Evolutionary conservation across 2,888 invertebrate genomes (phyloP), one percentile per base, ranked within the genome.

Genomic region (Tenthredo distinguenda): DNA sequence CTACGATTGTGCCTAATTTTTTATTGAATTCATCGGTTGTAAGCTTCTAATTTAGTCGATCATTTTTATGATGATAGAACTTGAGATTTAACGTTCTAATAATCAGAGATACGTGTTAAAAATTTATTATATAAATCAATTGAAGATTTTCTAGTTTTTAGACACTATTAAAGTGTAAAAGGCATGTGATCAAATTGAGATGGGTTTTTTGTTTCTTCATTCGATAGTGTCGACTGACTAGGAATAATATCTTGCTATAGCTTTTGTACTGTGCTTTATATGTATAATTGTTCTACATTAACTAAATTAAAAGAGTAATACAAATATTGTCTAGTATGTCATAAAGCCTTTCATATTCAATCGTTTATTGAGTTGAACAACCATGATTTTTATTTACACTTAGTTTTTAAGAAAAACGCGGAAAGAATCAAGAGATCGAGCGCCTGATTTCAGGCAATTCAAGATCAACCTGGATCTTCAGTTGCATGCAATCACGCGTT

Each of bases 211-310:
- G n/a, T 81, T 40, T 4, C 6, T 62, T 77, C 74, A 40, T 26
- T 68, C 79, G 55, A 40, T 81, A 43, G 37, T 76, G 31, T 85
- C 62, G 68, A 50, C 62, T 81, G 85, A 47, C 55, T 72, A 62
- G 71, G 79, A 58, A 79, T 77, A 76, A 58, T n/a, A 37, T 58
- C 47, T 83, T 72, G 50, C n/a, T 50, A 34, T 77, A 50, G 26
- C 43, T 74, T 77, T 77, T 47, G 12, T 77, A 47, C 34, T 31
- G 15, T 77, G 55, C 34, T 77, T 55, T 18, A 15, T 40, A 47
- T 55, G 31, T 55, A 31, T 40, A 77, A 50, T 77, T 34, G 10
- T 50, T 77, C 7, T 31, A 31, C 15, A 31, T 55, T 31, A 55
- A 55, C 21, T 77, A 18, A 50, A 47, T 77, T 77, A 50, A 77